A percentile compares a stretch with the other conserved stretches of the same genome.
Evolutionary conservation across 2,888 invertebrate genomes (phyloP).

Genomic region (Tridacna crocea): DNA sequence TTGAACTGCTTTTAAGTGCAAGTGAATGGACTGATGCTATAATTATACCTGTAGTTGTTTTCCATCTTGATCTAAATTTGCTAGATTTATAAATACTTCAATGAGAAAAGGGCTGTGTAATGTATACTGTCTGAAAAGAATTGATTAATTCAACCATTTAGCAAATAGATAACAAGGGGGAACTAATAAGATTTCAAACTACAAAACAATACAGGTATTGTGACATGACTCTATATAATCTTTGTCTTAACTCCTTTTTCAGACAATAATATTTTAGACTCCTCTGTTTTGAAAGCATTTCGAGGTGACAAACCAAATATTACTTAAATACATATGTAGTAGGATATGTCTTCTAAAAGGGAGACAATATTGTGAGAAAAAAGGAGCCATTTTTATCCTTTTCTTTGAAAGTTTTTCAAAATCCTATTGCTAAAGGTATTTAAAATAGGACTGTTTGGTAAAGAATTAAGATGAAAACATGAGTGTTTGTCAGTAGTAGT

Average conservation of each 20-base stretch:
- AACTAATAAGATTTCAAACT: neutral
- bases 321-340: too few relatives aligned
- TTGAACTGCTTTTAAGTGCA: too few relatives aligned
- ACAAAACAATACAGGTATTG: neutral
- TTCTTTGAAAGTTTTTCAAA: neutral
- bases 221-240: too few relatives aligned
- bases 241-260: too few relatives aligned
- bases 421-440: neutral
- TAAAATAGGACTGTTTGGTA: neutral
- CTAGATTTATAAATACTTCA: too few relatives aligned
- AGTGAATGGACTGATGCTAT: neutral
- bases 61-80: too few relatives aligned
- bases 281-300: neutral
- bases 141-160: neutral
- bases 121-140: neutral
- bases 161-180: neutral
- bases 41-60: too few relatives aligned
- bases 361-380: too few relatives aligned
- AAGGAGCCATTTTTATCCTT: neutral
- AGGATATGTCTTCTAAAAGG: too few relatives aligned
- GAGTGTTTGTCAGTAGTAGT: too few relatives aligned
- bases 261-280: neutral
- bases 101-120: neutral
- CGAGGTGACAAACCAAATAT: too few relatives aligned
- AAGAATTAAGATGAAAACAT: neutral